Evolutionary conservation across 1,140 invertebrate genomes (phyloP).

Genomic region (Drosophila bipectinata): DNA sequence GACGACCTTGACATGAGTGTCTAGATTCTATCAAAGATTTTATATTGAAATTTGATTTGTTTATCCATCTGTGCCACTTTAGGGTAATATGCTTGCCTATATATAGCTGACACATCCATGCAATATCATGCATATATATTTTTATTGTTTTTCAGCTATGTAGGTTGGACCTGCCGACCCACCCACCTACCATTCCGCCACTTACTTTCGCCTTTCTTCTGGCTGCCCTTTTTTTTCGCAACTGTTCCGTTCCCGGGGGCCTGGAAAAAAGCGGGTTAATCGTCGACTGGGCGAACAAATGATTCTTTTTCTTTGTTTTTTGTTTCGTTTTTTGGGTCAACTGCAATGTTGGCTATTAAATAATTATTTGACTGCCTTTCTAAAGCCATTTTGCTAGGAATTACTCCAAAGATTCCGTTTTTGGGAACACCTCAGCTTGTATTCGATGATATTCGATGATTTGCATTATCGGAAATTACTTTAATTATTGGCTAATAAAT

Average conservation of each 20-base stretch:
- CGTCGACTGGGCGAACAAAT: conserved; percentile 37
- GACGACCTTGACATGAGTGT: conserved; percentile 22
- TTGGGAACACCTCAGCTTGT: no score
- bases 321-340: conserved; percentile 39
- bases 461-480: conserved; percentile 3
- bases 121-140: conserved; percentile 3
- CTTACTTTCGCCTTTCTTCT: conserved; percentile 27
- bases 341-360: conserved; percentile 61
- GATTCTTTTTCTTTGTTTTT: conserved; percentile 23
- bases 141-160: conserved; percentile 2
- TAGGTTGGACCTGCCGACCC: conserved; percentile 2
- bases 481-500: conserved; percentile 16
- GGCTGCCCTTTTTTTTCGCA: conserved; percentile 13
- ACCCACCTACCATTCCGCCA: conserved; percentile 14
- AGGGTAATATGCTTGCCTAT: conserved; percentile 7
- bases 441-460: not conserved
- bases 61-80: conserved; percentile 29
- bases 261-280: conserved; percentile 41
- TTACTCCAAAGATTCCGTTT: not conserved
- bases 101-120: conserved; percentile 37
- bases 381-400: not conserved
- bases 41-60: conserved; percentile 28
- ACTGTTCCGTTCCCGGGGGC: conserved; percentile 18
- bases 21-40: not conserved
- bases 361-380: conserved; percentile 55